Evolutionary conservation across 2,888 invertebrate genomes (phyloP), one percentile per base, ranked within the genome.

Genomic region (Drosophila kambysellisi): DNA sequence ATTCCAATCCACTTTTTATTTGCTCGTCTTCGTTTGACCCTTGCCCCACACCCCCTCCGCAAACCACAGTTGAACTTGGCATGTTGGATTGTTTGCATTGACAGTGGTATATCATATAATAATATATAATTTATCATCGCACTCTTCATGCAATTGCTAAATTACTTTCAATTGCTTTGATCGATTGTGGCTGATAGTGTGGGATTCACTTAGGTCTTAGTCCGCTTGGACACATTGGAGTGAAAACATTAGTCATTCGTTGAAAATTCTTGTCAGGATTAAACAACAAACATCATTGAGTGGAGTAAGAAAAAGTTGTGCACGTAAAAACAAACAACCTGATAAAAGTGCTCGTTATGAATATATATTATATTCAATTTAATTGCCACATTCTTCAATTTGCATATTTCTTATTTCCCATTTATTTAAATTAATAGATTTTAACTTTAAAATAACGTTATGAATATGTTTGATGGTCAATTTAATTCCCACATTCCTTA

Each of bases 71-170:
- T 64, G 71, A 83, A 70, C 76, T 74, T 83, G 76, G 61, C 84
- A 70, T 74, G 88, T 72, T 72, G 70, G 72, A 58, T 77, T 84
- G 75, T 82, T 81, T 76, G 68, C 50, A 69, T 59, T 69, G 69
- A 81, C 83, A 81, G 72, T 81, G 83, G 73, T 48, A 53, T 72
- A 72, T 25, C 25, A 15, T 25, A 46, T 46, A 46, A 80, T 70
- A 68, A 75, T 78, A 68, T 70, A 56, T 72, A 69, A 69, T 72
- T 69, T 71, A 86, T 66, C 37, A 25, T 20, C 35, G 15, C 11
- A 12, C n/a, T 12, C 43, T 43, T 25, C 37, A 65, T 70, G 72
- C 64, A 2, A 29, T 12, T 46, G n/a, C 25, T 20, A 62, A 63
- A 74, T 54, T 52, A 39, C 51, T 61, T 75, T 51, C 75, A 75